Evolutionary conservation across 2,113 vertebrate species (phyloP).

Genomic region (Grammomys dolichurus): DNA sequence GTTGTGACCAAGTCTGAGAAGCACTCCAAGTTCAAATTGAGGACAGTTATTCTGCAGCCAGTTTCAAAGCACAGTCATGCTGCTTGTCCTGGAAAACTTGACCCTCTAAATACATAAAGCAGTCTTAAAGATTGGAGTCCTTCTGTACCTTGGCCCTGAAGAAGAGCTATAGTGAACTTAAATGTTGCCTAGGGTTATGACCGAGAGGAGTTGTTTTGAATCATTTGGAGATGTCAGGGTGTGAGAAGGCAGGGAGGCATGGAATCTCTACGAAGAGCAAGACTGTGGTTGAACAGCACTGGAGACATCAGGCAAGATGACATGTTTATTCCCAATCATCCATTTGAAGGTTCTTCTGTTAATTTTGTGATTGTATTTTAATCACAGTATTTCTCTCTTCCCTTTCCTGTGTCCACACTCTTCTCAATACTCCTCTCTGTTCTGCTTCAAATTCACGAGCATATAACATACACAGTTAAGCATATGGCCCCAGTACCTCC

Average conservation of each 20-base stretch:
- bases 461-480: background rate
- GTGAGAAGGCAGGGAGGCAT: background rate
- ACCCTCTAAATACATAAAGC: background rate
- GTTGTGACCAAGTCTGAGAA: background rate
- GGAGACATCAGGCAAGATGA: background rate
- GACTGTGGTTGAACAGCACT: background rate
- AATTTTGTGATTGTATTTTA: background rate
- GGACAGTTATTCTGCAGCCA: background rate
- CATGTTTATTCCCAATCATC: conserved; percentile 11
- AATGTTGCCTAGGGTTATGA: background rate
- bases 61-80: conserved; percentile 34
- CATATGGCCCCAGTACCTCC: background rate
- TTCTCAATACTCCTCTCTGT: background rate
- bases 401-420: background rate
- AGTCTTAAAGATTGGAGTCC: background rate
- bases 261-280: background rate
- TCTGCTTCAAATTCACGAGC: background rate
- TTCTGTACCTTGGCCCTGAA: conserved; percentile 1
- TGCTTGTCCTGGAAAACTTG: background rate
- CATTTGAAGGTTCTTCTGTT: background rate
- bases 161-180: background rate
- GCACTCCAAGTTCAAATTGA: background rate
- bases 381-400: background rate
- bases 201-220: background rate
- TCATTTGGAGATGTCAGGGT: background rate